These are phyloP conservation scores for Oscheius sp. DNA, from an alignment of 2,888 invertebrate genomes.

Conservation along the genomic window DNA sequence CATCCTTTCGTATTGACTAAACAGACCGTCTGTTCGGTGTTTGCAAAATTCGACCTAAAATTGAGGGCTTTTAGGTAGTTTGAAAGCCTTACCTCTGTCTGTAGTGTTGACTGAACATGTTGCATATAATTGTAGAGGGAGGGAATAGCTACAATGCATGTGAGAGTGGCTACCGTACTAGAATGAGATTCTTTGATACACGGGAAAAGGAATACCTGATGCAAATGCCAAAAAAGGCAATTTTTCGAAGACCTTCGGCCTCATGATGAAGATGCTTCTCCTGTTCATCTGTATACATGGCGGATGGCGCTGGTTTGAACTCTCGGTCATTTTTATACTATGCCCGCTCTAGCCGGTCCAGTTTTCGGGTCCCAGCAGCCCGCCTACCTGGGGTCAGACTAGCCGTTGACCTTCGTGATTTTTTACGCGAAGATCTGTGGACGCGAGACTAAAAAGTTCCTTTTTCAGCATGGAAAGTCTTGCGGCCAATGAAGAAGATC, in stretches of 20 bases:
- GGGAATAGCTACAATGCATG: constrained; percentile 70
- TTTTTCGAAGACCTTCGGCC: constrained; percentile 61
- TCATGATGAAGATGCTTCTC: constrained; percentile 59
- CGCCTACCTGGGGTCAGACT: constrained; percentile 13
- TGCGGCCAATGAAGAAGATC: constrained; percentile 8
- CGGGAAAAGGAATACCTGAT: constrained; percentile 48
- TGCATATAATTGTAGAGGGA: constrained; percentile 72
- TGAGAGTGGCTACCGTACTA: constrained; percentile 69
- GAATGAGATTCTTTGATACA: neutral
- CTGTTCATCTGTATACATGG: constrained; percentile 37
- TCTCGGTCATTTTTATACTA: constrained; percentile 20
- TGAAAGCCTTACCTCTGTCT: constrained; percentile 58
- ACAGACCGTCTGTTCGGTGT: constrained; percentile 64
- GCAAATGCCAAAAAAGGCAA: constrained; percentile 65
- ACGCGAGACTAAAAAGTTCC: no score
- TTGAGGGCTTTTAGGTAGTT: neutral
- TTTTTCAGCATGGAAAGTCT: neutral
- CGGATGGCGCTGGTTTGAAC: neutral
- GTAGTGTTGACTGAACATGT: constrained; percentile 69
- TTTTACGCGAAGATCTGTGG: neutral
- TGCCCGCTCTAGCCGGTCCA: constrained; percentile 14
- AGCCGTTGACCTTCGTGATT: constrained; percentile 2
- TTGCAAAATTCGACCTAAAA: constrained; percentile 65
- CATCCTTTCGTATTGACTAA: constrained; percentile 62
- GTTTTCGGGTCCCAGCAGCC: constrained; percentile 23